Evolutionary conservation across 2,888 invertebrate species (phyloP).

Genomic region (Amphiduros pacificus): DNA sequence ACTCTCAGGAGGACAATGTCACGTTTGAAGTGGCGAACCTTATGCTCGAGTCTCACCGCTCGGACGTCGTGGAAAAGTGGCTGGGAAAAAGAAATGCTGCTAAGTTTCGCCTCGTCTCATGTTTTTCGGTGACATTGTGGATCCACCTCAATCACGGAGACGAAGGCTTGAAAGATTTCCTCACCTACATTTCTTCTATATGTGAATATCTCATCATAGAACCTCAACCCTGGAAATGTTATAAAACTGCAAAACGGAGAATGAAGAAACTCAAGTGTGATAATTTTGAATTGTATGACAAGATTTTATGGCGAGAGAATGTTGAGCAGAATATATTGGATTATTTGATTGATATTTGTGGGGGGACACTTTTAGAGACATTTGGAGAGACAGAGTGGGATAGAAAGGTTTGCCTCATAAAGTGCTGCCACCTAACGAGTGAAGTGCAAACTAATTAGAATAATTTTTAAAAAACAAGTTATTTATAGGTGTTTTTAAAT

Average conservation of each 20-base stretch:
- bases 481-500: too few species aligned
- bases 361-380: conserved; percentile 21
- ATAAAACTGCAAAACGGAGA: conserved; percentile 74
- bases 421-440: too few species aligned
- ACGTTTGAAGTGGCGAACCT: conserved; percentile 44
- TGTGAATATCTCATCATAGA: conserved; percentile 72
- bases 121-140: conserved; percentile 89
- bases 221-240: conserved; percentile 85
- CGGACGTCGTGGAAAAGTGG: conserved; percentile 64
- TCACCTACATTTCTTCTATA: conserved; percentile 65
- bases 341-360: conserved; percentile 61
- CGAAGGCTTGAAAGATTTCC: conserved; percentile 69
- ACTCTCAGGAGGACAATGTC: conserved; percentile 10
- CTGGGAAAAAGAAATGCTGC: not conserved
- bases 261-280: conserved; percentile 68
- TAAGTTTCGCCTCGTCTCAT: conserved; percentile 63
- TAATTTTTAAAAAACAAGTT: too few species aligned
- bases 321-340: conserved; percentile 69
- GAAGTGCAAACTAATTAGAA: too few species aligned
- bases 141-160: conserved; percentile 85
- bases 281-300: conserved; percentile 67
- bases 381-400: conserved; percentile 35
- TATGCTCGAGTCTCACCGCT: conserved; percentile 56
- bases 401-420: conserved; percentile 16
- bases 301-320: conserved; percentile 68